These are phyloP conservation scores for Monodelphis domestica DNA, from an alignment of 2,797 vertebrate species.

Conservation along the genomic window DNA sequence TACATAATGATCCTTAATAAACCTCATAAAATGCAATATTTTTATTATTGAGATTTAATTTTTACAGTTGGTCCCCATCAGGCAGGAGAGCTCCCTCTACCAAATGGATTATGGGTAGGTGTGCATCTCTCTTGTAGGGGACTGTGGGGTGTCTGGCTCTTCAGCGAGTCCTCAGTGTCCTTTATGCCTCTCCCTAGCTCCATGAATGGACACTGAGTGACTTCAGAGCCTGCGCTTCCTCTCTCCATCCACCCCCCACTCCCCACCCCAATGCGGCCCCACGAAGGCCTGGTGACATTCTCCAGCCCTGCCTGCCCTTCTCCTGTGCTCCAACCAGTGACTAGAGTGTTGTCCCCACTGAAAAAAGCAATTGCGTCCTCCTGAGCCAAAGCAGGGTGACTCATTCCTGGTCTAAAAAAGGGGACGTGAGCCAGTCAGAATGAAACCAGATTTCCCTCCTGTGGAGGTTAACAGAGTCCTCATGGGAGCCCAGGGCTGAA, in stretches of 20 bases:
- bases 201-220: background rate
- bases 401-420: background rate
- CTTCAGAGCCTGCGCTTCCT: background rate
- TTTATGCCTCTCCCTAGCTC: background rate
- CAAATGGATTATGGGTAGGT: too few species aligned
- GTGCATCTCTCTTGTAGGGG: background rate
- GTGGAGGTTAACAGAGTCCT: background rate
- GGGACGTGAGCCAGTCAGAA: background rate
- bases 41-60: too few species aligned
- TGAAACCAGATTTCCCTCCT: background rate
- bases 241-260: background rate
- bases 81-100: too few species aligned
- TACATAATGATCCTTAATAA: too few species aligned
- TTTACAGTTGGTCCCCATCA: too few species aligned
- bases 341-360: background rate
- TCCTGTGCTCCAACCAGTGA: background rate
- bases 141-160: too few species aligned
- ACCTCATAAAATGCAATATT: too few species aligned
- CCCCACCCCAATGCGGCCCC: background rate
- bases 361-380: background rate
- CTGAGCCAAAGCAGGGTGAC: background rate
- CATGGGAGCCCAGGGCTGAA: background rate
- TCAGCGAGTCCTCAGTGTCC: too few species aligned
- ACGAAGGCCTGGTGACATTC: background rate
- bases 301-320: background rate